A percentile compares a stretch with the other conserved stretches of the same genome.
These are phyloP conservation scores for Tenthredo livida DNA, from an alignment of 2,888 invertebrate species.

Conservation along the genomic window DNA sequence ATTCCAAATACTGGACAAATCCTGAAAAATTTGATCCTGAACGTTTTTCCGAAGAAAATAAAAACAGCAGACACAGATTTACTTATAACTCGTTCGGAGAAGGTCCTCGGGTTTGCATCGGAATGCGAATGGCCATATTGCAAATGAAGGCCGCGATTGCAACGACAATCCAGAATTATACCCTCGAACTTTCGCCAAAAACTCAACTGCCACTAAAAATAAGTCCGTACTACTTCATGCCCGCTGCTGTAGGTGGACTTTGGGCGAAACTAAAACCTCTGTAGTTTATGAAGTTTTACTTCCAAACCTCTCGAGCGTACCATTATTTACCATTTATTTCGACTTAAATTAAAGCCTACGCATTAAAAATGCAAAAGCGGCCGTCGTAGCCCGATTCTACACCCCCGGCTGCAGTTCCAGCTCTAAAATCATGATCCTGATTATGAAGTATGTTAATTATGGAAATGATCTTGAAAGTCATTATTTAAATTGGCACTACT, in stretches of 20 bases:
- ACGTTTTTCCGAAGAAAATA: constrained; percentile 63
- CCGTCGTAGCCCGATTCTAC: not conserved
- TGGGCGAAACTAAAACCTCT: constrained; percentile 49
- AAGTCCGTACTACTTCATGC: constrained; percentile 55
- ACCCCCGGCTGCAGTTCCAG: constrained; percentile 14
- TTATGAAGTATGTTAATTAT: constrained; percentile 5
- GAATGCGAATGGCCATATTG: constrained; percentile 66
- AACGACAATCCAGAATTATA: constrained; percentile 60
- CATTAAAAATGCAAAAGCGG: no score
- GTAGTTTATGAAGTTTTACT: no score
- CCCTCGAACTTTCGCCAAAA: constrained; percentile 62
- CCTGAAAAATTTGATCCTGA: constrained; percentile 67
- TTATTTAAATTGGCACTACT: not conserved
- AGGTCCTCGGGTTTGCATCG: constrained; percentile 69
- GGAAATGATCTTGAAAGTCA: not conserved
- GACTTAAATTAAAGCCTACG: no score
- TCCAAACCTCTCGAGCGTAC: no score
- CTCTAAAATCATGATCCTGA: not conserved
- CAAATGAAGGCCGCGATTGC: constrained; percentile 63
- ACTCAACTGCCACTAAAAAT: constrained; percentile 62
- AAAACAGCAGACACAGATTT: constrained; percentile 60
- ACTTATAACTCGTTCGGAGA: constrained; percentile 68
- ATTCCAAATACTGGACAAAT: constrained; percentile 63
- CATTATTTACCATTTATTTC: no score
- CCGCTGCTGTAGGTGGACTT: constrained; percentile 51